Evolutionary conservation across 2,113 vertebrate genomes (phyloP).

Genomic region (Nyctereutes procyonoides): DNA sequence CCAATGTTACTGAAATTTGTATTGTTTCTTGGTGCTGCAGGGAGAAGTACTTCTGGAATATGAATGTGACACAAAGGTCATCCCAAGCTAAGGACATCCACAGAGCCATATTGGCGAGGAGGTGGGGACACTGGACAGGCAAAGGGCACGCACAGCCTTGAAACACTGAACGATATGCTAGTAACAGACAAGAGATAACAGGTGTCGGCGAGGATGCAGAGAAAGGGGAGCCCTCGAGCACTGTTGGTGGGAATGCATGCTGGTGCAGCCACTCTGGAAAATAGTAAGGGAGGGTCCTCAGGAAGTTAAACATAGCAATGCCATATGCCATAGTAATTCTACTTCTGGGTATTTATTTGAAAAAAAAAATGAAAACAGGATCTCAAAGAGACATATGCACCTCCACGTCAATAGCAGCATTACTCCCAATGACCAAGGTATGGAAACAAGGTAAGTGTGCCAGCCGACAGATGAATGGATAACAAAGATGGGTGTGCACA

Average conservation of each 20-base stretch:
- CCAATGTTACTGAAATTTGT: accelerated
- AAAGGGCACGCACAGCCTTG: not conserved
- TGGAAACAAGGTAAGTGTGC: accelerated
- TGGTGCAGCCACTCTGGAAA: accelerated
- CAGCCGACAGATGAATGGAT: not conserved
- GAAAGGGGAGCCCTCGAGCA: not conserved
- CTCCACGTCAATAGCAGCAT: accelerated
- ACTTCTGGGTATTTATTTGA: not conserved
- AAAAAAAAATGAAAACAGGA: not conserved
- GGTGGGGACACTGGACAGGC: accelerated
- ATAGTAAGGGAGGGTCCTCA: accelerated
- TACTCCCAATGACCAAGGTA: accelerated
- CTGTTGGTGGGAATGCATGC: accelerated
- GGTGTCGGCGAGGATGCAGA: accelerated
- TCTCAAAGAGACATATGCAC: accelerated
- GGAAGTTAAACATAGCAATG: accelerated
- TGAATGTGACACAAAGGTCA: accelerated
- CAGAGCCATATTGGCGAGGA: accelerated
- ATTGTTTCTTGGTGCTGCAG: accelerated
- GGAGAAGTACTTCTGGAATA: accelerated
- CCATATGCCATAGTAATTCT: accelerated
- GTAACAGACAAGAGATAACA: accelerated
- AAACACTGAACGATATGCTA: not conserved
- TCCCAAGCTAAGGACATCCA: accelerated
- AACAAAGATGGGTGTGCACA: accelerated